Percentiles rank a stretch among this genome's conserved stretches.
Conservation (phyloP, 2,797 vertebrate genomes). For the Galagoides demidoff region DNA sequence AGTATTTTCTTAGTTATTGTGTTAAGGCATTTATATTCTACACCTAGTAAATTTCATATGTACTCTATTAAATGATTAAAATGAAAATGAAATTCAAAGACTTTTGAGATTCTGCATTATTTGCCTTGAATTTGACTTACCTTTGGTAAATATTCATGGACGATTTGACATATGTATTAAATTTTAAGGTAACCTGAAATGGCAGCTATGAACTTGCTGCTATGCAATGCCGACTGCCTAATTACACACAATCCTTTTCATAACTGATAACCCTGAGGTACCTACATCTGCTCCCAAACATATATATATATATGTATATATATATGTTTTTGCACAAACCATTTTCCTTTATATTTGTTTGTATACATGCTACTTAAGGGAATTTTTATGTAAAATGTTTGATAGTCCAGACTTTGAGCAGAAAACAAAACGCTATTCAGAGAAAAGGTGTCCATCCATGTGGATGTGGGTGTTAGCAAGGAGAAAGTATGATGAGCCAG, state of each 20-base stretch:
- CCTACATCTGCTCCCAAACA: background rate
- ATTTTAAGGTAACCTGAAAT: background rate
- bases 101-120: background rate
- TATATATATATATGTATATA: background rate
- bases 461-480: background rate
- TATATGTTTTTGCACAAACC: background rate
- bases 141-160: background rate
- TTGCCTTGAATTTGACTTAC: constrained; percentile 3
- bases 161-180: background rate
- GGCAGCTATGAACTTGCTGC: background rate
- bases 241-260: background rate
- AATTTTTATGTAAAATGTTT: background rate
- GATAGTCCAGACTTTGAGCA: background rate
- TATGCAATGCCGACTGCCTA: no score
- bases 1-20: no score
- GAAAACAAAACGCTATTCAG: background rate
- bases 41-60: no score
- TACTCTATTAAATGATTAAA: constrained; percentile 4
- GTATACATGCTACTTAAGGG: background rate
- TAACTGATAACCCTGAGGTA: background rate
- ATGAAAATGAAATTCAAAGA: constrained; percentile 41
- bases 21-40: no score
- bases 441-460: background rate
- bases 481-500: background rate
- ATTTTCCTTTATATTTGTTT: background rate